Evolutionary conservation across 2,888 invertebrate species (phyloP), one percentile per base, ranked within the genome.

Genomic region (Leptinotarsa tumamoca): DNA sequence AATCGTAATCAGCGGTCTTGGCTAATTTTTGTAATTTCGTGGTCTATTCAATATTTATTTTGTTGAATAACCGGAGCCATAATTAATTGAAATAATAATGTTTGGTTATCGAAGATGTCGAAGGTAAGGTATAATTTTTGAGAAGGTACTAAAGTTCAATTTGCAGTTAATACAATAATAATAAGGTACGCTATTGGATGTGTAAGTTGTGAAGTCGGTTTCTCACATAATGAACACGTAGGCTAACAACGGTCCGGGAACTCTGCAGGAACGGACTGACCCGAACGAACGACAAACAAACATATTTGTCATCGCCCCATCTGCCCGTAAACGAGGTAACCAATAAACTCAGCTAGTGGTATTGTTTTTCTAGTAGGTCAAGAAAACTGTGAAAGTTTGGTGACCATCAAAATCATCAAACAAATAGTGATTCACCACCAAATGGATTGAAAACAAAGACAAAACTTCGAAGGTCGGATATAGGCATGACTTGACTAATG

Each of bases 171-270:
- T 83, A 80, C 80, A 80, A 81, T 84, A 84, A 84, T 84, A 83
- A 84, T 84, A 84, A 83, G 82, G 81, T 79, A 79, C 76, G 78
- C 76, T 79, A 78, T 79, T 80, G 79, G 76, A 78, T 79, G 75
- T 74, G 72, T 80, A 80, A 80, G 82, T 80, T 83, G 81, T 81
- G 78, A 83, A 82, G 80, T 81, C 83, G 82, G 82, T 84, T 86
- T 86, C 86, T 85, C 86, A 85, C 84, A 84, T 87, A 87, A 87
- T 87, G 86, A 87, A 87, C 86, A 86, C 86, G 84, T 85, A 79
- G 77, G 10, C 43, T 63, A 33, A 63, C n/a, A 33, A 63, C n/a
- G 10, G 63, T 43, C 13, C 63, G 13, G 13, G 33, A 43, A 63
- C 63, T 4, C n/a, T 5, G 43, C 75, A 72, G 75, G 68, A 27